Base-by-base conservation (phyloP, 2,888 invertebrate species). In the Biston stratarius region DNA sequence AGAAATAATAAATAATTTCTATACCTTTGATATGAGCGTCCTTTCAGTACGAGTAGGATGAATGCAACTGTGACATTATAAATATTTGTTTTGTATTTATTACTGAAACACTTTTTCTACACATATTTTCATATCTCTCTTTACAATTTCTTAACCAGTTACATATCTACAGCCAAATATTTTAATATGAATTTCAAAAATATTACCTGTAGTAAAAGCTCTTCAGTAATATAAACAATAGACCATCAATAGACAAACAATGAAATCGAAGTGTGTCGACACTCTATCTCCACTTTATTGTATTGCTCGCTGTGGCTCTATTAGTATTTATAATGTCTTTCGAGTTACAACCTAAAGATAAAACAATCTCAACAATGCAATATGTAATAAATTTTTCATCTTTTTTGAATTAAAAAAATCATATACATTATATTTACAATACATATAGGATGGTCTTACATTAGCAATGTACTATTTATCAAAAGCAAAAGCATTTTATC, bases 11-110 rank as follows among this genome's bases (percentile, higher is more conserved):
- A 88, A 88, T 87, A 86, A 86, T 89, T 89, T 89, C 88, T 88
- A 88, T 85, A 87, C 88, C 86, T 89, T 89, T 90, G 93, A 92
- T 91, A 92, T 92, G 93, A 91, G 90, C 89, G 84, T 87, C 82
- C 82, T 79, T 85, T 87, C 84, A 87, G 82, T 88, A 84, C 85
- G 77, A 82, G 14, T 56, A 14, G 59, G 55, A 49, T 61, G 10
- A 15, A 40, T 38, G 40, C 48, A 42, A 59, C 44, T 51, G 6
- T 24, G 38, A 51, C 53, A 59, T 67, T 56, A 48, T 6, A 62
- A 42, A 36, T 52, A 36, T 11, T 33, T 42, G 36, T 51, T 5
- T 44, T 44, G 36, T 60, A 51, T 56, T 48, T 56, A 49, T 48
- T 15, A 59, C 51, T 11, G 11, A 42, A 61, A 44, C 38, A 42